Evolutionary conservation across 2,888 invertebrate species (phyloP).

Genomic region (Watsonalla binaria): DNA sequence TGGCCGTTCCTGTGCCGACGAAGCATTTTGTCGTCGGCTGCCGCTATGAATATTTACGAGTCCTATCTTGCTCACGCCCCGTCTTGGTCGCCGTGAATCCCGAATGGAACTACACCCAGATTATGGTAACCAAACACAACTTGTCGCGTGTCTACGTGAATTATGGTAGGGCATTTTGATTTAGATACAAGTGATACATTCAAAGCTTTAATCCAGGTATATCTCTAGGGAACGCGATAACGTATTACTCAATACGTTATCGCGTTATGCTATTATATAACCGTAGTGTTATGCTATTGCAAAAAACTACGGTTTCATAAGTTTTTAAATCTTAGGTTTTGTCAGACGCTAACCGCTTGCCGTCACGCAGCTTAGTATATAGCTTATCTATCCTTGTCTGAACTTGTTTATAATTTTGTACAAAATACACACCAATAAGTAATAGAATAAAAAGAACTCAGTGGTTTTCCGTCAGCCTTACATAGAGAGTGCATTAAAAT

Average conservation of each 20-base stretch:
- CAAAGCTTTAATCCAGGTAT: background rate
- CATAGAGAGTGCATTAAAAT: conserved; percentile 10
- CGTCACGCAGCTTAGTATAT: too few species aligned
- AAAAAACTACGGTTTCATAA: too few species aligned
- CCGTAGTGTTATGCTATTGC: too few species aligned
- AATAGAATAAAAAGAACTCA: background rate
- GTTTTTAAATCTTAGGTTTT: too few species aligned
- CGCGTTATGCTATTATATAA: too few species aligned
- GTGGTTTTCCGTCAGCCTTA: too few species aligned
- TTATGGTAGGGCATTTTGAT: background rate
- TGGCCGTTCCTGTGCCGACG: conserved; percentile 48
- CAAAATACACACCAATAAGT: too few species aligned
- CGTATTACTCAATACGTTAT: too few species aligned
- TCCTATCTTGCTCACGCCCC: conserved; percentile 41
- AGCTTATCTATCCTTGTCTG: too few species aligned
- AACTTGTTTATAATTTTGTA: too few species aligned
- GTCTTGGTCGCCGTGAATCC: conserved; percentile 24
- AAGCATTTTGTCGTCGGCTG: conserved; percentile 60
- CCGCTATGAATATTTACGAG: conserved; percentile 67
- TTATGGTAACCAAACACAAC: background rate
- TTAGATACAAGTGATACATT: background rate
- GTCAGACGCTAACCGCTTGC: too few species aligned
- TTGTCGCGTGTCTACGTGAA: background rate
- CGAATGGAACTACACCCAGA: conserved; percentile 17
- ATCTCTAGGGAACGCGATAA: background rate